These are phyloP conservation scores for Conus ventricosus DNA, from an alignment of 1,140 invertebrate species.

Conservation along the genomic window DNA sequence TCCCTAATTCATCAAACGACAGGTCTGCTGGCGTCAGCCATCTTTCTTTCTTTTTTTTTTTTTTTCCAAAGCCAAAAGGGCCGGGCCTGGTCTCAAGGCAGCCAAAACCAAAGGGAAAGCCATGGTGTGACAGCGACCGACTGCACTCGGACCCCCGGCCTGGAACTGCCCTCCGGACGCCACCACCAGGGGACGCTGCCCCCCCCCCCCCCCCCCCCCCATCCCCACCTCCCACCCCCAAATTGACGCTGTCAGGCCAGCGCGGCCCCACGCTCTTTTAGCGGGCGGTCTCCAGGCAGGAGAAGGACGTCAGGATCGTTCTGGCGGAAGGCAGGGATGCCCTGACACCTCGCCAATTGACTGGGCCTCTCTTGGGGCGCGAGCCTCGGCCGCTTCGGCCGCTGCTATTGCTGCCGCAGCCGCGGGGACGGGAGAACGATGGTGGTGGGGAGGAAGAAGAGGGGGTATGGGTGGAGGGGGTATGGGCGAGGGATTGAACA, in stretches of 20 bases:
- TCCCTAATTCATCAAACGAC: conserved; percentile 33
- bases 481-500: too few species aligned
- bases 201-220: too few species aligned
- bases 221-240: background rate
- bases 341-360: conserved; percentile 34
- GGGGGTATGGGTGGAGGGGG: too few species aligned
- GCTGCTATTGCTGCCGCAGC: background rate
- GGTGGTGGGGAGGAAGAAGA: too few species aligned
- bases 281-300: conserved; percentile 19
- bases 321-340: conserved; percentile 16
- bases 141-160: conserved; percentile 24
- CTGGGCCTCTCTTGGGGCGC: conserved; percentile 15
- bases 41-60: background rate
- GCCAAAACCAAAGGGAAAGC: background rate
- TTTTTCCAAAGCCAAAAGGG: background rate
- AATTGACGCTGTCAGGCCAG: conserved; percentile 39
- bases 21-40: background rate
- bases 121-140: conserved; percentile 34
- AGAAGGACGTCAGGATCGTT: conserved; percentile 16
- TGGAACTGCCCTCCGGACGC: background rate
- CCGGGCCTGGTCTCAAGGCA: background rate
- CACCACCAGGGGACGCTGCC: conserved; percentile 17
- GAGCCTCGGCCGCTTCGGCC: background rate
- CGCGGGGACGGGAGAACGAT: background rate
- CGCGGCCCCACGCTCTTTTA: background rate